phyloP scores from a whole-genome alignment of 53 echinoderm and acorn worm genomes.

The Holothuria leucospilota region DNA sequence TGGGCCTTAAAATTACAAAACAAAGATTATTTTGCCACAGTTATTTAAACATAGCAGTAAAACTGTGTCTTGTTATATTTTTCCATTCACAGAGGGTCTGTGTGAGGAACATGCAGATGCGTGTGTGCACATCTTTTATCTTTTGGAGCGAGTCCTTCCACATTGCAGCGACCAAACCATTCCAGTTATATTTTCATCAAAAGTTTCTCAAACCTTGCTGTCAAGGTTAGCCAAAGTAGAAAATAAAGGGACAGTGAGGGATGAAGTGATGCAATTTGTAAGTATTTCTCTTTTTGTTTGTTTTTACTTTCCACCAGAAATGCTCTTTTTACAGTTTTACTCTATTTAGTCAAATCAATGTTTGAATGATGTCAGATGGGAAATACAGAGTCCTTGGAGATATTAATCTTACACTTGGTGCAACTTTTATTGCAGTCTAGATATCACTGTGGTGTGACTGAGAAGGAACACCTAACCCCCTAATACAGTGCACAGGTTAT shows the following conservation, averaged over 20 bases:
- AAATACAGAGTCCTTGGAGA: no score
- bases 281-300: neutral
- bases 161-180: conserved; percentile 18
- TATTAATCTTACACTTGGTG: no score
- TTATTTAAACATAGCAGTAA: no score
- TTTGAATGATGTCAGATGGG: no score
- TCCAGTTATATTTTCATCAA: neutral
- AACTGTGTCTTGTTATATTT: neutral
- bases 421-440: no score
- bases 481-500: no score
- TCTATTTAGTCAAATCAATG: no score
- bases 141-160: conserved; percentile 18
- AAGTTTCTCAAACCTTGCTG: conserved; percentile 8
- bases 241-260: neutral
- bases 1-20: no score
- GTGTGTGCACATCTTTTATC: conserved; percentile 9
- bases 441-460: no score
- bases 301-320: neutral
- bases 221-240: neutral
- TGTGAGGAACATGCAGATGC: neutral
- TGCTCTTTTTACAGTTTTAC: no score
- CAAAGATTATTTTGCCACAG: no score
- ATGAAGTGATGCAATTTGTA: conserved; percentile 12
- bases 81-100: neutral
- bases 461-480: no score